Base-by-base conservation (phyloP, 2,888 invertebrate species). In the Craniophora ligustri region DNA sequence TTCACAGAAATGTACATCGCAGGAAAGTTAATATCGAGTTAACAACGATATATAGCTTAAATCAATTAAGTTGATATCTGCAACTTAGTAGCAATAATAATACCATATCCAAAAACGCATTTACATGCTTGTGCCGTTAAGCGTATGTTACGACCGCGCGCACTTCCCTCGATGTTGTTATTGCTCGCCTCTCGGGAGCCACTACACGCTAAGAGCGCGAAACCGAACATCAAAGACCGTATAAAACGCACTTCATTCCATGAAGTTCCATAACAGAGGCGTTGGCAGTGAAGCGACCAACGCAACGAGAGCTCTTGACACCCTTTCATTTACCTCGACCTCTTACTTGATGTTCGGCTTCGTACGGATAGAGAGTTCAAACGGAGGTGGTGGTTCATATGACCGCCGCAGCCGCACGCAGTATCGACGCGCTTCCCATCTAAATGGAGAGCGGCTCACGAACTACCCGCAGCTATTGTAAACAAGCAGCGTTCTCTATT, bases 381-480 rank as follows among this genome's bases (percentile, higher is more conserved):
- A 59, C 70, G 72, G 79, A 61, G 67, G 68, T 85, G 86, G 88
- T 71, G 72, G 81, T 79, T 79, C 75, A 78, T 73, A 81, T 83
- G 85, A 83, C 82, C 81, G 82, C 81, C 82, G 78, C 78, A 80
- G 81, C 82, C 83, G 79, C 83, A 81, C 84, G 79, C 84, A 76
- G 84, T 87, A 89, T 89, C 87, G 86, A 86, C 84, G 86, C 85
- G 82, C 81, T 87, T 85, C 84, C 84, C 86, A 89, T 90, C 89
- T 90, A 88, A 89, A 90, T 89, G 84, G 87, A 88, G 89, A 88
- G 84, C 81, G 82, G 84, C 84, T 89, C 91, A 90, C 89, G 89
- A 89, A 88, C 84, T 88, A 90, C 91, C 88, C 87, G 87, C 87
- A 89, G 90, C 88, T 85, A 90, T 91, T 89, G 88, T 90, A 90